Evolutionary conservation across 2,797 vertebrate species (phyloP), one percentile per base, ranked within the genome.

Genomic region (Peromyscus melanophrys): DNA sequence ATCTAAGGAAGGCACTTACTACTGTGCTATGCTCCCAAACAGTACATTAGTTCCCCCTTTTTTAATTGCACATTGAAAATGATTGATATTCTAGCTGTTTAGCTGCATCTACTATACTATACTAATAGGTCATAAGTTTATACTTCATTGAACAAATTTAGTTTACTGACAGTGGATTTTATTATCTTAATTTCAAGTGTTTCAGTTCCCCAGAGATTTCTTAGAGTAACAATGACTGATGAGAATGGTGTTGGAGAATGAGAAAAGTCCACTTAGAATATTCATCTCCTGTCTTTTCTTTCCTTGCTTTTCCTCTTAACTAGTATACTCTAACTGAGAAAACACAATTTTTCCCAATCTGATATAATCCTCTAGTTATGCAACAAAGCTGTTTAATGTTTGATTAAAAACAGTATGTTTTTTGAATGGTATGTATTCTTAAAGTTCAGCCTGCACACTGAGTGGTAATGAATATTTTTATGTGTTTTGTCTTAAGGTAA

Each of bases 171-270:
- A 77, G 37, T 94, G 34, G 29, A 63, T 89, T 84, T 21, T 34
- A 49, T 97, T 96, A 65, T 89, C 75, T 82, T 83, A 87, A 89
- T 87, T 97, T 29, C 46, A 43, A 89, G 34, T 89, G 31, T 90
- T 96, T 97, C 59, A 88, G 55, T 88, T 94, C 80, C 89, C 25
- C 25, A 40, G 29, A 40, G 31, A 43, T 94, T 92, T 96, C 63
- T 89, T 87, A 87, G 52, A 49, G 52, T 87, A 61, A 69, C 59
- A 84, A 1, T 67, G 21, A 89, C 16, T 55, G 77, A 88, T 77
- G 40, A 88, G 31, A 95, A 77, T 92, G 31, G 90, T 96, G 31
- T 40, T 59, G 12, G 16, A 96, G 5, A 19, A 19, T 77, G 71
- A 96, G 67, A 84, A 96, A 89, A 95, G 87, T 25, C 52, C 40